Evolutionary conservation across 2,888 invertebrate species (phyloP), one percentile per base, ranked within the genome.

Genomic region (Phlogophora meticulosa): DNA sequence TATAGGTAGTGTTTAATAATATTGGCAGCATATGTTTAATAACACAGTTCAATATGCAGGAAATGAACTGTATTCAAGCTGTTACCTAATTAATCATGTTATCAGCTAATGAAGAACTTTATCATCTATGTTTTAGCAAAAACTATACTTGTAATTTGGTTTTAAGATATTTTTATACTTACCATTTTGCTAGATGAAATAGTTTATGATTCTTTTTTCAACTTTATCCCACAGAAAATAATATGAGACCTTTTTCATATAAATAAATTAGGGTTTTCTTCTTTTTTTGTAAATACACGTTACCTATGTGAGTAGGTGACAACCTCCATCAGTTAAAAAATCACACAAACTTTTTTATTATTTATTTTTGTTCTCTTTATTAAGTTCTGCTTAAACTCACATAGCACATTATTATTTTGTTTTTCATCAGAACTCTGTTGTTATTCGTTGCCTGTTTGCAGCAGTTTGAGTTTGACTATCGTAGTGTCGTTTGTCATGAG

Each of bases 161-260:
- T 34, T 15, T 17, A 28, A 11, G 15, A 13, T 3, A 20, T 38
- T 40, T 43, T 17, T 4, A 2, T 17, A 70, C 67, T 67, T 49
- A 67, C 67, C 67, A 67, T 67, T 71, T 48, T 42, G 17, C 24
- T 65, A 0, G 10, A 42, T 0, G 4, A 42, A 66, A 57, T n/a
- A 56, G 24, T 43, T 22, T 13, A 36, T 1, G 20, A 20, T 15
- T 28, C 5, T 38, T 55, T 32, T 66, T 22, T 32, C 11, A 11
- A 34, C 20, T 55, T 38, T 34, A 34, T 38, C 15, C 24, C 45
- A 20, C 13, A n/a, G 3, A 36, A 52, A 15, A 38, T 38, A 36
- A 13, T 24, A 22, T 0, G 15, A 34, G 17, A 17, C 9, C 11
- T 24, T 45, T 56, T 28, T 42, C 15, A 2, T 28, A 34, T 7